Base-by-base conservation (phyloP, 2,797 vertebrate species). In the Sebastes itinus region DNA sequence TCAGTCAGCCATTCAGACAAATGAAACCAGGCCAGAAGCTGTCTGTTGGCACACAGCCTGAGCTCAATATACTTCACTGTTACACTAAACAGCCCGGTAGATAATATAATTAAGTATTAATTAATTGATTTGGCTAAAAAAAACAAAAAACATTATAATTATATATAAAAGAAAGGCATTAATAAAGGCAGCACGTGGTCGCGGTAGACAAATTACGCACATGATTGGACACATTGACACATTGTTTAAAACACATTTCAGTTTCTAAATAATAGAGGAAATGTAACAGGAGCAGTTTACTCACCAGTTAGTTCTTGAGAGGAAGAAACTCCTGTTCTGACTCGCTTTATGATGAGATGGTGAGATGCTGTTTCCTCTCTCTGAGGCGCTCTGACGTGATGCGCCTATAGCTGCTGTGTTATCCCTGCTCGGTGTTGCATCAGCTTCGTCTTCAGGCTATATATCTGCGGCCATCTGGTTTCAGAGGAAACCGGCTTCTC, bases 381-480 rank as follows among this genome's bases (percentile, higher is more conserved):
- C 1, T 3, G 27, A 69, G 86, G 55, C 18, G 14, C 63, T 68
- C 71, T 61, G 70, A 75, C 56, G 80, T 28, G 84, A 77, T 20
- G 88, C 32, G 35, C 35, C 33, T 38, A 3, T 42, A 42, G 38
- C 5, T 42, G 38, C 38, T 16, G 59, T 23, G 91, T 90, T 93
- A 90, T 88, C 76, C 81, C 30, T 5, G 67, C 11, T 52, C 46
- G 62, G 83, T 93, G 83, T 96, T 96, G 95, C 96, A 95, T 96
- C 95, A 96, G 95, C 92, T 86, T 56, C 63, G n/a, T 59, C 72
- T 59, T 68, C 77, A 27, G 35, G 83, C 87, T 95, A 88, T 96
- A 95, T 96, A 95, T 89, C 88, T 62, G 73, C 79, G 20, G 66
- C 86, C 89, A 89, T 89, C 92, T 91, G 94, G 66, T 60, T 76